Percentiles rank a stretch among this genome's conserved stretches.
These are phyloP conservation scores for Phenacoccus solenopsis DNA, from an alignment of 1,140 invertebrate genomes.

Conservation along the genomic window DNA sequence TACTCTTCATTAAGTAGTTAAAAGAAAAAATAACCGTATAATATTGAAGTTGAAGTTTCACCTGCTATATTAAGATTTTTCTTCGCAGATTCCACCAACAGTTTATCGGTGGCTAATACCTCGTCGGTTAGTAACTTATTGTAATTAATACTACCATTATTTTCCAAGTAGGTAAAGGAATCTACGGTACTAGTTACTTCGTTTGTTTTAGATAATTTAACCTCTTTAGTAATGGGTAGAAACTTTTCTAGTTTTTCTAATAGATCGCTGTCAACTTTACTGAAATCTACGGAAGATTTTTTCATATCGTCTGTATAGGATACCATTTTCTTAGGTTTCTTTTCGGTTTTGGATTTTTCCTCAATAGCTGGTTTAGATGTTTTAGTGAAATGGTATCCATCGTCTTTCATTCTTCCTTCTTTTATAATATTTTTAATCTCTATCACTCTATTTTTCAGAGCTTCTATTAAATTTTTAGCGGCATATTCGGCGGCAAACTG, in stretches of 20 bases:
- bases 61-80: conserved; percentile 72
- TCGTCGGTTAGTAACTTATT: conserved; percentile 70
- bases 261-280: background rate
- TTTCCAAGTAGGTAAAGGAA: conserved; percentile 44
- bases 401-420: conserved; percentile 6
- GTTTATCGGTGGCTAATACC: conserved; percentile 64
- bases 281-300: background rate
- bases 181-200: conserved; percentile 21
- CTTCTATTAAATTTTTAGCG: conserved; percentile 63
- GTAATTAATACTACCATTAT: conserved; percentile 56
- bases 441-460: conserved; percentile 57
- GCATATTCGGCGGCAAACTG: conserved; percentile 84
- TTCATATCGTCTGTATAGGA: background rate
- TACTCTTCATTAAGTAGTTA: too few species aligned
- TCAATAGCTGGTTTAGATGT: background rate
- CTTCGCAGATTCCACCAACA: conserved; percentile 65
- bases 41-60: conserved; percentile 28
- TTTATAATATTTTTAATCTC: conserved; percentile 51
- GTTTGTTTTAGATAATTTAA: background rate
- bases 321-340: conserved; percentile 7
- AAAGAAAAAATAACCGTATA: background rate
- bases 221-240: conserved; percentile 5
- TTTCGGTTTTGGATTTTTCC: background rate
- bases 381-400: background rate
- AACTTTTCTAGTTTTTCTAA: background rate